Percentiles rank a stretch among this genome's conserved stretches.
These are phyloP conservation scores for Sebastes hubbsi DNA, from an alignment of 2,797 vertebrate species.

Conservation along the genomic window DNA sequence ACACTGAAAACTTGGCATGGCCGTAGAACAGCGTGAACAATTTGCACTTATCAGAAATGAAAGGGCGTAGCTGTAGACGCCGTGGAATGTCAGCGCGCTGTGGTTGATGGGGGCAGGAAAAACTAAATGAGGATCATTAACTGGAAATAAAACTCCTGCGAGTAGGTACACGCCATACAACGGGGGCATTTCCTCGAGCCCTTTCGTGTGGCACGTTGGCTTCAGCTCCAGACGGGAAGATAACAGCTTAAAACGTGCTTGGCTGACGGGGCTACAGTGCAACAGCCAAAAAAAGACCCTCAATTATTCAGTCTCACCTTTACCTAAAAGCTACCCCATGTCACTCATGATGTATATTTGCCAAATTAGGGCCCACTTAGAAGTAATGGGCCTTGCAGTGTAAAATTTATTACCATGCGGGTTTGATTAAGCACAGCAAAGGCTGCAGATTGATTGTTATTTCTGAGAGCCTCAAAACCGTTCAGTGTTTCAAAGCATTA, in stretches of 20 bases:
- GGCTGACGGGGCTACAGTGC: not conserved
- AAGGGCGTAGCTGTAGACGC: slow-evolving; percentile 43
- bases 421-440: slow-evolving; percentile 61
- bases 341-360: slow-evolving; percentile 63
- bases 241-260: not conserved
- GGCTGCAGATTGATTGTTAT: slow-evolving; percentile 46
- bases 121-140: slow-evolving; percentile 64
- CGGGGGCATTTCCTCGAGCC: slow-evolving; percentile 15
- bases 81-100: slow-evolving; percentile 38
- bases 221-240: slow-evolving; percentile 26
- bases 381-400: slow-evolving; percentile 70
- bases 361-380: slow-evolving; percentile 71
- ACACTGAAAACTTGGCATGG: slow-evolving; percentile 62
- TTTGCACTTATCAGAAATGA: slow-evolving; percentile 74
- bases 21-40: slow-evolving; percentile 53
- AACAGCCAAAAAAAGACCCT: slow-evolving; percentile 5
- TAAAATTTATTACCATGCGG: slow-evolving; percentile 70
- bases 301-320: slow-evolving; percentile 37
- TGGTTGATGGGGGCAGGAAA: slow-evolving; percentile 32
- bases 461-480: slow-evolving; percentile 20
- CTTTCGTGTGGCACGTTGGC: not conserved
- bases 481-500: slow-evolving; percentile 21
- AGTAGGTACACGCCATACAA: slow-evolving; percentile 24
- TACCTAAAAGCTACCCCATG: slow-evolving; percentile 15
- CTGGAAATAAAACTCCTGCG: slow-evolving; percentile 49